Conservation (phyloP, 1,140 invertebrate species). For the Rhizoglyphus robini region DNA sequence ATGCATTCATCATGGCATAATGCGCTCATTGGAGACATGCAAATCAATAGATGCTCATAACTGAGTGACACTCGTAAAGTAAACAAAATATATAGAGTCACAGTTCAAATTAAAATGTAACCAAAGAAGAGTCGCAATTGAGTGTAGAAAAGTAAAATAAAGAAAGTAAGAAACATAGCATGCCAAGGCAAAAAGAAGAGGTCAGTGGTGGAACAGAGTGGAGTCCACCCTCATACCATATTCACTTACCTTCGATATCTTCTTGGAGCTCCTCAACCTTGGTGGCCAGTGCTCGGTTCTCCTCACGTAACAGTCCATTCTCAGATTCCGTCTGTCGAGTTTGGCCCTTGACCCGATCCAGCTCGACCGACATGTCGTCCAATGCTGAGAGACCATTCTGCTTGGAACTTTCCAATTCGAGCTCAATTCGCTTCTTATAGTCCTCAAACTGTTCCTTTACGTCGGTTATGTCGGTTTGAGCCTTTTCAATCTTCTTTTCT, state of each 20-base stretch:
- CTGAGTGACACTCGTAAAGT: too few relatives aligned
- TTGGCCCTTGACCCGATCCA: slow-evolving; percentile 6
- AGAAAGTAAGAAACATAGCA: not conserved
- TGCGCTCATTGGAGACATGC: too few relatives aligned
- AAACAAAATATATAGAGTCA: too few relatives aligned
- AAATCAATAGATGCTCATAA: too few relatives aligned
- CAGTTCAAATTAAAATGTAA: too few relatives aligned
- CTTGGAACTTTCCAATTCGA: not conserved
- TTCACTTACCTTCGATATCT: slow-evolving; percentile 21
- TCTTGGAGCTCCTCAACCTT: slow-evolving; percentile 21
- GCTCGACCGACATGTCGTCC: not conserved
- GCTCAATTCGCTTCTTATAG: not conserved
- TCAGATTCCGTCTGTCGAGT: slow-evolving; percentile 11
- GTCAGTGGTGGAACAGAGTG: not conserved
- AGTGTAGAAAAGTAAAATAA: not conserved
- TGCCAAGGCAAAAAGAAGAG: not conserved
- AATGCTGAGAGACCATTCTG: slow-evolving; percentile 1
- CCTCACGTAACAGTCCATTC: slow-evolving; percentile 5
- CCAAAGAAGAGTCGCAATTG: too few relatives aligned
- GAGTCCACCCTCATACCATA: too few relatives aligned
- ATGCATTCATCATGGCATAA: too few relatives aligned
- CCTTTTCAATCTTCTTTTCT: slow-evolving; percentile 9
- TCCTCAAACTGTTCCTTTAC: slow-evolving; percentile 15
- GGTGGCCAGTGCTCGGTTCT: slow-evolving; percentile 12
- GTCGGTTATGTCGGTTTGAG: not conserved